Evolutionary conservation across 2,888 invertebrate species (phyloP).

Genomic region (Megastigmus dorsalis): DNA sequence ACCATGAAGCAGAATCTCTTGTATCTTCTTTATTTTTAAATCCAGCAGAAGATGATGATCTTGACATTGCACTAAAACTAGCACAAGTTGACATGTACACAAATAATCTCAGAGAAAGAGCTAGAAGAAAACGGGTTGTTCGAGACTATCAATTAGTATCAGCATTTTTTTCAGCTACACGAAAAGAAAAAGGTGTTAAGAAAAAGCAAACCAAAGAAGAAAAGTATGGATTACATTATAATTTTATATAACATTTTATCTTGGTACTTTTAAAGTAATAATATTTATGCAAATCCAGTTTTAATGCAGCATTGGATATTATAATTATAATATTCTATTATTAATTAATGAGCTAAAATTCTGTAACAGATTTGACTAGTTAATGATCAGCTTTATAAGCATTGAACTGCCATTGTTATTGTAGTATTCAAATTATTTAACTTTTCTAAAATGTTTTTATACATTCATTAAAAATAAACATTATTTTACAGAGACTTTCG

Average conservation of each 20-base stretch:
- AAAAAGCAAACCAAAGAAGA: conserved; percentile 86
- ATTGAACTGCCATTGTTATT: too few relatives aligned
- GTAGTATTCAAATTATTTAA: too few relatives aligned
- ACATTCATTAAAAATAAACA: too few relatives aligned
- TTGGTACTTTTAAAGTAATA: conserved; percentile 1
- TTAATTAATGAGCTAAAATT: not conserved
- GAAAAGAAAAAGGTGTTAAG: conserved; percentile 77
- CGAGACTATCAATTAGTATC: conserved; percentile 93
- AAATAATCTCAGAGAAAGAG: conserved; percentile 87
- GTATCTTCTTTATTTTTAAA: conserved; percentile 89
- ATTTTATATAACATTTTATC: conserved; percentile 10
- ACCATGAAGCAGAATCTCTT: conserved; percentile 92
- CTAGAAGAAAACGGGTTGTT: conserved; percentile 91
- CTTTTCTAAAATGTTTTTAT: too few relatives aligned
- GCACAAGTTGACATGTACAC: conserved; percentile 96
- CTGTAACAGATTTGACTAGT: not conserved
- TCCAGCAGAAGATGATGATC: conserved; percentile 89
- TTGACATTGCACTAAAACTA: conserved; percentile 91
- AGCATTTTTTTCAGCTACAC: conserved; percentile 84
- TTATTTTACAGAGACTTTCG: conserved; percentile 80
- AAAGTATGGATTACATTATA: conserved; percentile 77
- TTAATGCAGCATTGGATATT: too few relatives aligned
- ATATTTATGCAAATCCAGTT: not conserved
- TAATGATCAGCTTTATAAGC: too few relatives aligned
- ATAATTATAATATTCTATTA: conserved; percentile 1